Conservation (phyloP, 2,113 vertebrate species). For the Ctenodactylus gundi region DNA sequence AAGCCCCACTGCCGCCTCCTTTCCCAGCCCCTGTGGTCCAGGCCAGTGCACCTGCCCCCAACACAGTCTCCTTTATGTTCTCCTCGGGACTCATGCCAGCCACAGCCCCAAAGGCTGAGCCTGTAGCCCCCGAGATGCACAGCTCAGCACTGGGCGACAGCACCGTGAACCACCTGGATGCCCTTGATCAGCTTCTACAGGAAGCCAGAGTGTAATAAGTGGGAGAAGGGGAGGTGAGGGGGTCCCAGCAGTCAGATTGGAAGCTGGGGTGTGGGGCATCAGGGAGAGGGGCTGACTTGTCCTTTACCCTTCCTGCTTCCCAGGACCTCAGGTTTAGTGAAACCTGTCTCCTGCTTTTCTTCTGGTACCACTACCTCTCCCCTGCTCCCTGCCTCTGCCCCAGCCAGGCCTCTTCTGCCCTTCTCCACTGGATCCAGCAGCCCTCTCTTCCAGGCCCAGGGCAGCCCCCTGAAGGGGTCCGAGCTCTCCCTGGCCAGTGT, state of each 20-base stretch:
- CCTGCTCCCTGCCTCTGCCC: constrained; percentile 28
- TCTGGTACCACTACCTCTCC: constrained; percentile 68
- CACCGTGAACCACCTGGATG: constrained; percentile 77
- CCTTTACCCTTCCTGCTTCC: constrained; percentile 21
- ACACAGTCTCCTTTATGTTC: constrained; percentile 72
- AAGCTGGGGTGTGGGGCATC: not conserved
- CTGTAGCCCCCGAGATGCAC: constrained; percentile 67
- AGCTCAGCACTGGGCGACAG: constrained; percentile 63
- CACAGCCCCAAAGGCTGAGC: constrained; percentile 65
- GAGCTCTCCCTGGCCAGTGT: constrained; percentile 90
- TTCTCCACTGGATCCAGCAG: constrained; percentile 82
- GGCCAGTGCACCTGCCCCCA: constrained; percentile 69
- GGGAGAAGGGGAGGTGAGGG: not conserved
- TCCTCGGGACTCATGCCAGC: constrained; percentile 70
- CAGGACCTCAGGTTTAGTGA: constrained; percentile 80
- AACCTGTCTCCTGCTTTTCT: constrained; percentile 62
- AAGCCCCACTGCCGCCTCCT: constrained; percentile 64
- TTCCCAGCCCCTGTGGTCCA: constrained; percentile 76
- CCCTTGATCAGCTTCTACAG: constrained; percentile 83
- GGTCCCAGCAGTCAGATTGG: not conserved
- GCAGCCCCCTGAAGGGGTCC: constrained; percentile 84
- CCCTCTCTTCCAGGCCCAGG: constrained; percentile 86
- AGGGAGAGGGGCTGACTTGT: not conserved
- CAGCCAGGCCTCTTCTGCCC: constrained; percentile 76
- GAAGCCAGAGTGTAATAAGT: constrained; percentile 84